These are phyloP conservation scores for Heliocidaris erythrogramma DNA, from an alignment of 35 echinoderm and acorn worm species.

Conservation along the genomic window DNA sequence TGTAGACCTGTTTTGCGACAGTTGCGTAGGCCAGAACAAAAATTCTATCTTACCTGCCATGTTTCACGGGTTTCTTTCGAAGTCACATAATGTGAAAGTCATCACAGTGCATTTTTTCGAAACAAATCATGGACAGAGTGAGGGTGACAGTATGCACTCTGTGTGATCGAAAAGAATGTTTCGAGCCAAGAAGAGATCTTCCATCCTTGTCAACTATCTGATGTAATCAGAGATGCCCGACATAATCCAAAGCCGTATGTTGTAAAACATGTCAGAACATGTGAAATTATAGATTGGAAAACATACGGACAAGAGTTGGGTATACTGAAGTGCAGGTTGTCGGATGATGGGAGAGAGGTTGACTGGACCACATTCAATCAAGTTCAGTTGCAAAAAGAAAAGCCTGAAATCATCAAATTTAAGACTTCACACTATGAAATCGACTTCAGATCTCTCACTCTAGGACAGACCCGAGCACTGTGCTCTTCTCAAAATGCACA, in stretches of 20 bases:
- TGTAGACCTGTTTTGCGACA: slow-evolving; percentile 57
- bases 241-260: slow-evolving; percentile 10
- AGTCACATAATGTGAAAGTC: slow-evolving; percentile 15
- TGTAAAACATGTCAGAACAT: slow-evolving; percentile 43
- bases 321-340: slow-evolving; percentile 34
- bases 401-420: slow-evolving; percentile 22
- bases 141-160: slow-evolving; percentile 53
- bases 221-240: slow-evolving; percentile 5
- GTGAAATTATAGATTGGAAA: slow-evolving; percentile 33
- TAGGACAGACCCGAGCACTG: background rate
- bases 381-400: slow-evolving; percentile 6
- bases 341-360: background rate
- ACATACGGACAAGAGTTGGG: slow-evolving; percentile 19
- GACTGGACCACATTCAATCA: slow-evolving; percentile 51
- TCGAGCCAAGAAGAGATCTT: slow-evolving; percentile 36
- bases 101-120: slow-evolving; percentile 58
- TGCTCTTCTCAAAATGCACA: background rate
- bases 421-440: slow-evolving; percentile 29
- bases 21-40: no score
- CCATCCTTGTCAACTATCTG: slow-evolving; percentile 54
- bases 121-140: slow-evolving; percentile 51
- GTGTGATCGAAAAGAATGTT: slow-evolving; percentile 35
- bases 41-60: slow-evolving; percentile 55
- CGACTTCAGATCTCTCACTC: background rate
- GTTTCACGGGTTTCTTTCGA: slow-evolving; percentile 38